Evolutionary conservation across 2,888 invertebrate genomes (phyloP), one percentile per base, ranked within the genome.

Genomic region (Idaea biselata): DNA sequence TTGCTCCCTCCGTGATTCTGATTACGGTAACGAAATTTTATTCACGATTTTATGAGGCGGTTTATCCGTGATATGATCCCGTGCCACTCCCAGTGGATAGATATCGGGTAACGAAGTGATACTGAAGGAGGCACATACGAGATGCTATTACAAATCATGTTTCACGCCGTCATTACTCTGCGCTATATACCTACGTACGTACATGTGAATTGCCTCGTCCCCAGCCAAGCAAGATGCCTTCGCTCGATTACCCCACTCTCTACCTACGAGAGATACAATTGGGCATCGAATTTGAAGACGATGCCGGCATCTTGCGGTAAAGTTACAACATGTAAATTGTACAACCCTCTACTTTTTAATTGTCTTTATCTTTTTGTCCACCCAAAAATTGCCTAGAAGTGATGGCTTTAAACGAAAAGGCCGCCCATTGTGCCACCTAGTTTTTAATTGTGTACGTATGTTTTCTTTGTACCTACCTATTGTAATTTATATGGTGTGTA

Each of bases 41-140:
- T 66, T 68, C 68, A 70, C 69, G 66, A 74, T 74, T 71, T 74
- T 73, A 69, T 63, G 68, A 64, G 62, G 58, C 64, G 67, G 65
- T 67, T 25, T 68, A 63, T 64, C 63, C 67, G 55, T 66, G 65
- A 67, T 68, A 60, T 64, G 60, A 65, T 66, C 66, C 62, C 57
- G 33, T 55, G 58, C 55, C 62, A 57, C 65, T 72, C 72, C 68
- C 68, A 33, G 57, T 60, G 71, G 72, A 70, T 60, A 63, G 60
- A 63, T 66, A 65, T 63, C 65, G 63, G 53, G 71, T 68, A 68
- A 64, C 68, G 65, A 65, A 68, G 63, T 53, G 31, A 8, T 60
- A 56, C 56, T 63, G 58, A 61, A 66, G 62, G 60, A 62, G 59
- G 44, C 59, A 59, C 63, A 62, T 61, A 58, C 56, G 66, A 68